A percentile compares a stretch with the other conserved stretches of the same genome.
Conservation (phyloP, 1,140 invertebrate species). For the Ctenoplectra terminalis region DNA sequence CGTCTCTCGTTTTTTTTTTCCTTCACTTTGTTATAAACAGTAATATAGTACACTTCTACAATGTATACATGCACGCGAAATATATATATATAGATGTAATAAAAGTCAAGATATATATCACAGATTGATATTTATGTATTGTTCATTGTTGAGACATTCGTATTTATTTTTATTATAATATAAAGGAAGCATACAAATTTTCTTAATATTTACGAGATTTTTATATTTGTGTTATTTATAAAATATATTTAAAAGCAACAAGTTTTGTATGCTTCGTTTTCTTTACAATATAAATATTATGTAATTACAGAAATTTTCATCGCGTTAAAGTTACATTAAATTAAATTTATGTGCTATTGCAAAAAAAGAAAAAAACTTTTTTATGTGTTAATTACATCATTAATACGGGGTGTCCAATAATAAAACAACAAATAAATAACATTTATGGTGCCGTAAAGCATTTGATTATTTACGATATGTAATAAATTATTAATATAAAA, state of each 20-base stretch:
- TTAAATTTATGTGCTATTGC: background rate
- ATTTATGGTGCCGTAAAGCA: background rate
- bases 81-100: background rate
- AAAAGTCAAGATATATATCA: conserved; percentile 39
- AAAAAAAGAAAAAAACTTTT: background rate
- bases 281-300: conserved; percentile 7
- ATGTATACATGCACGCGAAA: conserved; percentile 4
- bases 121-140: conserved; percentile 29
- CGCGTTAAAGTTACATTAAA: background rate
- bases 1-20: background rate
- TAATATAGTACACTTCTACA: conserved; percentile 14
- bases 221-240: background rate
- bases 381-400: background rate
- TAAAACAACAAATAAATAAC: background rate
- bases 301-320: background rate
- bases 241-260: background rate
- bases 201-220: background rate
- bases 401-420: background rate
- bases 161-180: background rate
- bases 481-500: conserved; percentile 39
- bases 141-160: background rate
- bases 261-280: background rate
- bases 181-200: background rate
- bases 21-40: conserved; percentile 1
- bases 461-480: background rate